Evolutionary conservation across 1,140 invertebrate genomes (phyloP), one percentile per base, ranked within the genome.

Genomic region (Papilio helenus): DNA sequence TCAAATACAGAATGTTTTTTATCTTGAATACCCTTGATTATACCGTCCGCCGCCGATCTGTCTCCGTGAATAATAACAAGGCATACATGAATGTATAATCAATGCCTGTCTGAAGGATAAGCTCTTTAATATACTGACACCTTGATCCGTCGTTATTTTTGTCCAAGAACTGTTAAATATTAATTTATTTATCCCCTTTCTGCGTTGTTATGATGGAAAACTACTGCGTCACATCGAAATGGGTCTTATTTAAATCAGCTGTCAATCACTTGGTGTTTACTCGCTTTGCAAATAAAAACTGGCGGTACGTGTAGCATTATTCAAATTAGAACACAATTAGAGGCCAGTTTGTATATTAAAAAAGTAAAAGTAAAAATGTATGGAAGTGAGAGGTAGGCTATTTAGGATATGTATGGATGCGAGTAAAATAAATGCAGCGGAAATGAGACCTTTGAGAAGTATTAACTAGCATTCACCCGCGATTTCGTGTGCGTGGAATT

Each of bases 121-220:
- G 84, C 77, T 89, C 71, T 85, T 85, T 7, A 8, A 39, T 83
- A 88, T 85, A 86, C 73, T 84, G 82, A 88, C 85, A 84, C 87
- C 85, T 87, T 87, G 88, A 89, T 89, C 90, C 85, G 81, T 84
- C 87, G 86, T 89, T 86, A 87, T 88, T 88, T 86, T 88, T 86
- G 84, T 84, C 85, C 81, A 82, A 84, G 86, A 89, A 84, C 85
- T 90, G 83, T 86, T 93, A 86, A 92, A 93, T 93, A 92, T 92
- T 91, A 86, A 93, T 89, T 55, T 80, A 80, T 76, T 73, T 82
- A 81, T 79, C 82, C 85, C 81, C 86, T 84, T n/a, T 82, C 55
- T 79, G 34, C 77, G 42, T 51, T n/a, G 79, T 46, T 61, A 18
- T 39, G 34, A 44, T 82, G 82, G 85, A 84, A 81, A 85, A 77